Evolutionary conservation across 2,797 vertebrate species (phyloP), one percentile per base, ranked within the genome.

Genomic region (Parauchenoglanis ngamensis): DNA sequence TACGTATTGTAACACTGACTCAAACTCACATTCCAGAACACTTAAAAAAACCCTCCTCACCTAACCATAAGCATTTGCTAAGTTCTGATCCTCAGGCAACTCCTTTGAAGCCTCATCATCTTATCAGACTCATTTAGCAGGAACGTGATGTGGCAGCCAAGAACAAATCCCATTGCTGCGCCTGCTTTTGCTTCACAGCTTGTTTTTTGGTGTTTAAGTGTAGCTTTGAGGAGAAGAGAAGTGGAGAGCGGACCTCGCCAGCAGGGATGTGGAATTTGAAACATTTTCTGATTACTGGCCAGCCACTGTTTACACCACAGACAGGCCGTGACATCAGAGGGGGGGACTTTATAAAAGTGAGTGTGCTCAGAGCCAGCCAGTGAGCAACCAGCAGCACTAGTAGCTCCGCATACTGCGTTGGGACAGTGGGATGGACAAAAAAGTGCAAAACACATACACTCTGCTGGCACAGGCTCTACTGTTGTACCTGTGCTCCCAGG

Each of bases 231-330:
- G 75, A 84, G 85, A 63, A 73, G 67, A 31, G 80, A 44, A 83
- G 63, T 88, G 94, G 92, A 91, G 93, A 92, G 91, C 93, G 92
- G 94, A 94, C 94, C 93, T 92, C 91, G 93, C 93, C 92, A 93
- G 92, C 88, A 90, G 91, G 92, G 93, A 93, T 94, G 93, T 95
- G 95, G 96, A 96, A 96, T 96, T 94, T 90, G 91, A 96, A 96
- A 94, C 94, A 96, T 96, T 95, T 83, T 95, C 92, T 94, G 92
- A 94, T 94, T 92, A 90, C 5, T 89, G 81, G 94, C 94, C 93
- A 93, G 92, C 86, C 91, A 87, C 91, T 95, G 95, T 96, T 96
- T 96, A 95, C 95, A 94, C 92, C 90, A 93, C 90, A 93, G 94
- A 92, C 94, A 92, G 93, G 89, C 92, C 54, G 90, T 96, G 96